Conservation (phyloP, 2,888 invertebrate species). For the Pyrrhia umbra region DNA sequence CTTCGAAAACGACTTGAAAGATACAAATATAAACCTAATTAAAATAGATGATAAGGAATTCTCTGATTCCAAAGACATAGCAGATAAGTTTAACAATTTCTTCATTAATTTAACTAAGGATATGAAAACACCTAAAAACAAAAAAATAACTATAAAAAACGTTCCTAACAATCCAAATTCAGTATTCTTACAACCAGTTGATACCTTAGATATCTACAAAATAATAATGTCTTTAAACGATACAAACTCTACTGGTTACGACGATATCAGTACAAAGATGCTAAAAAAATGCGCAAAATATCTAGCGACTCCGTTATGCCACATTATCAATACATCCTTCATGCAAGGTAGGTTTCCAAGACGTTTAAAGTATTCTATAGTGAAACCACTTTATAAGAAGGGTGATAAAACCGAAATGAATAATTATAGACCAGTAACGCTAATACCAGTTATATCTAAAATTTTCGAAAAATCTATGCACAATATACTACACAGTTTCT, state of each 20-base stretch:
- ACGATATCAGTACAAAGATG: background rate
- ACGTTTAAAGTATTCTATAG: background rate
- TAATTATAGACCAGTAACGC: slow-evolving; percentile 3
- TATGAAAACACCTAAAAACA: background rate
- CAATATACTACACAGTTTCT: too few relatives aligned
- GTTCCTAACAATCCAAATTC: background rate
- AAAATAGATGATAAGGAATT: background rate
- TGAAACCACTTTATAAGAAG: background rate
- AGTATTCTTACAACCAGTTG: background rate
- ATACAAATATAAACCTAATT: background rate
- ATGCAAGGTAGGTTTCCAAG: background rate
- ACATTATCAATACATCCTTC: background rate
- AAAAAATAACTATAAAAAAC: too few relatives aligned
- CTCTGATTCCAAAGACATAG: background rate
- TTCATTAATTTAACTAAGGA: background rate
- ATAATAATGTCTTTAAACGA: background rate
- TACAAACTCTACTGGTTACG: background rate
- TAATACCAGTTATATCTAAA: too few relatives aligned
- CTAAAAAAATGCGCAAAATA: background rate
- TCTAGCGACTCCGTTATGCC: background rate
- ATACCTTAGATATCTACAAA: background rate
- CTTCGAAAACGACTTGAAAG: background rate
- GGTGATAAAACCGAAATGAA: slow-evolving; percentile 5
- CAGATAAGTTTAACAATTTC: background rate
- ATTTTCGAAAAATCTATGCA: too few relatives aligned